Percentiles rank a stretch among this genome's conserved stretches.
These are phyloP conservation scores for Urocitellus parryii DNA, from an alignment of 2,113 vertebrate genomes.

Conservation along the genomic window DNA sequence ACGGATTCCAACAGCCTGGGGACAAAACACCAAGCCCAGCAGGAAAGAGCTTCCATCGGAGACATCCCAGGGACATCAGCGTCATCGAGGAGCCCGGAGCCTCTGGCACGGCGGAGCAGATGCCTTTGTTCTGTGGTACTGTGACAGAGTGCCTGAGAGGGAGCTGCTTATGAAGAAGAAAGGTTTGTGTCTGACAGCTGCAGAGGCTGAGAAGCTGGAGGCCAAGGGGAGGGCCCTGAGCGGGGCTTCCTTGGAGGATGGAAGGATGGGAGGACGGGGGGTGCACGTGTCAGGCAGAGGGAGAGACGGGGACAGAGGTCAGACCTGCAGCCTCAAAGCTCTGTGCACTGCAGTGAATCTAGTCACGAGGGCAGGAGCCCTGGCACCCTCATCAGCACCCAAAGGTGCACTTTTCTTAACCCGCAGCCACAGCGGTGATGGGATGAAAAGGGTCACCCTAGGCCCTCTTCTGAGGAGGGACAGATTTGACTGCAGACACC, in stretches of 20 bases:
- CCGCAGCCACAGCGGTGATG: background rate
- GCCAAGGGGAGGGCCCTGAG: too few relatives aligned
- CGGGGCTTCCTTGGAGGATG: too few relatives aligned
- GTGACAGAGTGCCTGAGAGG: too few relatives aligned
- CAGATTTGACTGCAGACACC: too few relatives aligned
- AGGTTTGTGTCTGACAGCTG: too few relatives aligned
- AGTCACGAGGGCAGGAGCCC: background rate
- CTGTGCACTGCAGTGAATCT: background rate
- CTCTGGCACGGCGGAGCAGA: too few relatives aligned
- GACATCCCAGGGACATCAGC: background rate
- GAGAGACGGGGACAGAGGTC: background rate
- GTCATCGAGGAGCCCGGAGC: fast-evolving
- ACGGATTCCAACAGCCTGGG: fast-evolving
- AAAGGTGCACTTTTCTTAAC: background rate
- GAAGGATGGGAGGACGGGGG: too few relatives aligned
- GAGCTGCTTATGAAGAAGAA: too few relatives aligned
- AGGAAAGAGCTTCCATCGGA: background rate
- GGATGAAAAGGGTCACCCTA: background rate
- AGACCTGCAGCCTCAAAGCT: background rate
- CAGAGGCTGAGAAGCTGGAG: too few relatives aligned
- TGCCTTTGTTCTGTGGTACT: too few relatives aligned
- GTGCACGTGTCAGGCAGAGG: too few relatives aligned
- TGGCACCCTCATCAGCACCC: fast-evolving
- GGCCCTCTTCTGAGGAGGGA: background rate
- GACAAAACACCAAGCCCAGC: background rate